Percentiles rank a stretch among this genome's conserved stretches.
Evolutionary conservation across 23 tunicate genomes (phyloP).

Genomic region (Ascidia mentula): DNA sequence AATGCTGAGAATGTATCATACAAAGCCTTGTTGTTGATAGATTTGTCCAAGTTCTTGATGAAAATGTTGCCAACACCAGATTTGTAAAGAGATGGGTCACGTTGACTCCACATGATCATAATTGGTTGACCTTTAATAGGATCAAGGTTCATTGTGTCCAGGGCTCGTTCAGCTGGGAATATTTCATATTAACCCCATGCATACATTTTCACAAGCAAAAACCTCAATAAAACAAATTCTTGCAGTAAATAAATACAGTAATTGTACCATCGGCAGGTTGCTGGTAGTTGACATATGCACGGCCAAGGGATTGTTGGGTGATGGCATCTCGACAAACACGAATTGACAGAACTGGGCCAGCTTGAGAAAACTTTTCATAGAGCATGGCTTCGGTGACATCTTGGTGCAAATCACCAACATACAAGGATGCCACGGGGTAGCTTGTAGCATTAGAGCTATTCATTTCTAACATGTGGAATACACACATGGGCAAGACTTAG

Average conservation of each 20-base stretch:
- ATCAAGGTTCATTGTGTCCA: slow-evolving; percentile 96
- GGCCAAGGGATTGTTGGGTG: slow-evolving; percentile 93
- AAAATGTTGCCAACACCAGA: slow-evolving; percentile 97
- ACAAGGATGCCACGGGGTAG: slow-evolving; percentile 96
- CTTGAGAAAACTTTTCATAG: slow-evolving; percentile 97
- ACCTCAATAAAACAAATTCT: too few relatives aligned
- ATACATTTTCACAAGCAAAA: too few relatives aligned
- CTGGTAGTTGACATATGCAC: slow-evolving; percentile 98
- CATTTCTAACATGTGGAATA: too few relatives aligned
- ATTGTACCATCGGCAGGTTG: slow-evolving; percentile 98
- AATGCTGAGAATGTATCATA: slow-evolving; percentile 97
- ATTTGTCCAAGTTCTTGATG: slow-evolving; percentile 94
- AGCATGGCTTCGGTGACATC: slow-evolving; percentile 99
- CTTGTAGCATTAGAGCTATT: slow-evolving; percentile 40
- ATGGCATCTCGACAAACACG: slow-evolving; percentile 98
- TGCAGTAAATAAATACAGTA: too few relatives aligned
- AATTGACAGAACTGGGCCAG: slow-evolving; percentile 98
- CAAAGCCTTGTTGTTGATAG: slow-evolving; percentile 90
- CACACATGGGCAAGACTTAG: too few relatives aligned
- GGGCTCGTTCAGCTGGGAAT: slow-evolving; percentile 95
- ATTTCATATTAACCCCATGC: too few relatives aligned
- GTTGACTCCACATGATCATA: slow-evolving; percentile 98
- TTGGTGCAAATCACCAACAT: slow-evolving; percentile 97
- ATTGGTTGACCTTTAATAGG: slow-evolving; percentile 89
- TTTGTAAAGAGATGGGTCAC: slow-evolving; percentile 94